Evolutionary conservation across 2,113 vertebrate genomes (phyloP).

Genomic region (Eulacestoma nigropectus): DNA sequence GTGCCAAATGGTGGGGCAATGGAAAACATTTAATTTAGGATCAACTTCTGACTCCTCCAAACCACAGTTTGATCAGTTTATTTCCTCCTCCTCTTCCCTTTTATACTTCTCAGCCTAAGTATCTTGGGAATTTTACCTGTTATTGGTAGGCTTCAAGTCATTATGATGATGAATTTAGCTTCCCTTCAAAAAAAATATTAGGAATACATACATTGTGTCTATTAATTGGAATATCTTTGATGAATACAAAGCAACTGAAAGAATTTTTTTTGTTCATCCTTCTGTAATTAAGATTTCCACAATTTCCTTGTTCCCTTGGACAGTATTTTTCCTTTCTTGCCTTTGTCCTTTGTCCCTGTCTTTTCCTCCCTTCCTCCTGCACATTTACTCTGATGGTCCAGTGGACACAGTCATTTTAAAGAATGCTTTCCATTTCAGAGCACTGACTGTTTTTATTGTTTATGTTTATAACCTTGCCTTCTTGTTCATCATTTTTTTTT

Average conservation of each 20-base stretch:
- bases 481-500: neutral
- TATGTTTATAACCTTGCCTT: conserved; percentile 6
- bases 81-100: neutral
- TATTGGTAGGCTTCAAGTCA: neutral
- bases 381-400: neutral
- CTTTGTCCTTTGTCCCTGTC: conserved; percentile 29
- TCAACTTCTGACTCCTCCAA: neutral
- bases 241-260: neutral
- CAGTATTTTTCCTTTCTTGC: neutral
- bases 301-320: neutral
- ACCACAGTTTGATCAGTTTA: neutral
- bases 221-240: neutral
- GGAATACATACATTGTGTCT: neutral
- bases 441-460: neutral
- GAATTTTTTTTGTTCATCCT: fast-evolving
- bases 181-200: neutral
- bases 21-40: neutral
- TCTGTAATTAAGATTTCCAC: neutral
- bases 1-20: fast-evolving
- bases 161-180: neutral
- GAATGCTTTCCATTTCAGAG: conserved; percentile 3
- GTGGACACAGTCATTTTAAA: conserved; percentile 23
- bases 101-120: neutral
- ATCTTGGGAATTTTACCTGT: neutral
- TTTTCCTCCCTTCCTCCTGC: conserved; percentile 41